Percentiles rank a stretch among this genome's conserved stretches.
phyloP scores from a whole-genome alignment of 2,888 invertebrate genomes.

The Orthosia gracilis region DNA sequence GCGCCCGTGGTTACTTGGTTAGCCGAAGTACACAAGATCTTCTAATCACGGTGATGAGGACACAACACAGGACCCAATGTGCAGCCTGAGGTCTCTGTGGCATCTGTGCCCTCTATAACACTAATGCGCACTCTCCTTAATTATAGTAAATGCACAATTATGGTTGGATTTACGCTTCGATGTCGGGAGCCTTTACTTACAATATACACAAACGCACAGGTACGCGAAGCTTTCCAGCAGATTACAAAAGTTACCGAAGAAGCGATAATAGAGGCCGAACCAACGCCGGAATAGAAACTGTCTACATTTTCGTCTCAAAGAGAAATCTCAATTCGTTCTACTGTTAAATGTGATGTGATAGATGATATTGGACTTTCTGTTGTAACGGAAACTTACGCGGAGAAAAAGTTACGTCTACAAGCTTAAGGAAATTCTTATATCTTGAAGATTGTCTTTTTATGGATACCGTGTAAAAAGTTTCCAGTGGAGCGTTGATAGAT shows the following conservation, averaged over 20 bases:
- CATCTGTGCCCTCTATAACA: conserved; percentile 68
- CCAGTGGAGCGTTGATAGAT: conserved; percentile 56
- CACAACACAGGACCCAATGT: conserved; percentile 64
- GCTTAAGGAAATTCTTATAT: conserved; percentile 67
- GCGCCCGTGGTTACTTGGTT: conserved; percentile 56
- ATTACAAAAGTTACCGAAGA: conserved; percentile 70
- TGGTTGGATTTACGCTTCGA: conserved; percentile 66
- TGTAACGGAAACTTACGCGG: conserved; percentile 65
- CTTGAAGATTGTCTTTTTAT: conserved; percentile 72
- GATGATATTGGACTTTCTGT: conserved; percentile 78
- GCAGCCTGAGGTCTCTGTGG: conserved; percentile 64
- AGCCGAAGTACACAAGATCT: conserved; percentile 60
- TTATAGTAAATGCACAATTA: conserved; percentile 77
- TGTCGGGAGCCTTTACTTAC: conserved; percentile 60
- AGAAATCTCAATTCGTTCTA: conserved; percentile 74
- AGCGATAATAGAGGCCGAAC: conserved; percentile 66
- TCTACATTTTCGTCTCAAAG: conserved; percentile 66
- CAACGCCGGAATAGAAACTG: conserved; percentile 64
- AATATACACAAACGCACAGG: conserved; percentile 61
- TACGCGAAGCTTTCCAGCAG: conserved; percentile 67
- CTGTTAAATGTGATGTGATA: conserved; percentile 79
- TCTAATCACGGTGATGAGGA: conserved; percentile 74
- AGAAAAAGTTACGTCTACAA: conserved; percentile 66
- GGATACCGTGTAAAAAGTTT: conserved; percentile 65
- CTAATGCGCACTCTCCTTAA: conserved; percentile 80